phyloP scores from a whole-genome alignment of 2,888 invertebrate genomes.

The Scaeva pyrastri region DNA sequence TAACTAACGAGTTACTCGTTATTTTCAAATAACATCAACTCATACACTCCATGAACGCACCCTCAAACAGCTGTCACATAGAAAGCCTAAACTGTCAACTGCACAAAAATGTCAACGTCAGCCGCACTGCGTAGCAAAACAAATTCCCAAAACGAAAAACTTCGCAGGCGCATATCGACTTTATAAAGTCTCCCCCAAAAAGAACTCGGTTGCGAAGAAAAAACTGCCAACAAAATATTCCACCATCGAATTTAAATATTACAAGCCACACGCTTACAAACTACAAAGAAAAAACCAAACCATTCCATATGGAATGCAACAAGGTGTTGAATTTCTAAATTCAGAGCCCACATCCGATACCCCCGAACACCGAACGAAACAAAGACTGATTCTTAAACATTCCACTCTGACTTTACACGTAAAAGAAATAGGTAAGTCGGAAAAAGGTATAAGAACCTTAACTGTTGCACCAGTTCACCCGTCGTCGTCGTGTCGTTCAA shows the following conservation, averaged over 20 bases:
- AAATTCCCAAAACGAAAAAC: slow-evolving; percentile 47
- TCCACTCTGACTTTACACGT: slow-evolving; percentile 9
- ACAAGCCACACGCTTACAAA: neutral
- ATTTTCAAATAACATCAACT: neutral
- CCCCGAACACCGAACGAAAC: neutral
- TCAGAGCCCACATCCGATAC: neutral
- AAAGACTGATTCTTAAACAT: slow-evolving; percentile 39
- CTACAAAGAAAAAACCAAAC: neutral
- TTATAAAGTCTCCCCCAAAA: neutral
- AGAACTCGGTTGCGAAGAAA: slow-evolving; percentile 20
- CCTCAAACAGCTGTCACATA: slow-evolving; percentile 29
- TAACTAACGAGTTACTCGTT: slow-evolving; percentile 4
- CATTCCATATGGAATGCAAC: slow-evolving; percentile 62
- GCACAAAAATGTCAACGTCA: slow-evolving; percentile 74
- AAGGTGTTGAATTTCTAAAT: slow-evolving; percentile 21
- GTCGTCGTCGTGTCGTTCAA: too few species aligned
- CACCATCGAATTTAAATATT: neutral
- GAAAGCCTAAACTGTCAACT: neutral
- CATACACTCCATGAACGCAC: slow-evolving; percentile 36
- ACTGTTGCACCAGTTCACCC: slow-evolving; percentile 55
- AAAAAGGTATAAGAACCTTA: slow-evolving; percentile 12
- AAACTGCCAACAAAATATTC: slow-evolving; percentile 55
- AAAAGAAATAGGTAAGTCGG: slow-evolving; percentile 52
- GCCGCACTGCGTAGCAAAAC: slow-evolving; percentile 67
- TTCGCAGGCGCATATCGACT: slow-evolving; percentile 56